These are phyloP conservation scores for Enoplosus armatus DNA, from an alignment of 2,797 vertebrate species.

Conservation along the genomic window DNA sequence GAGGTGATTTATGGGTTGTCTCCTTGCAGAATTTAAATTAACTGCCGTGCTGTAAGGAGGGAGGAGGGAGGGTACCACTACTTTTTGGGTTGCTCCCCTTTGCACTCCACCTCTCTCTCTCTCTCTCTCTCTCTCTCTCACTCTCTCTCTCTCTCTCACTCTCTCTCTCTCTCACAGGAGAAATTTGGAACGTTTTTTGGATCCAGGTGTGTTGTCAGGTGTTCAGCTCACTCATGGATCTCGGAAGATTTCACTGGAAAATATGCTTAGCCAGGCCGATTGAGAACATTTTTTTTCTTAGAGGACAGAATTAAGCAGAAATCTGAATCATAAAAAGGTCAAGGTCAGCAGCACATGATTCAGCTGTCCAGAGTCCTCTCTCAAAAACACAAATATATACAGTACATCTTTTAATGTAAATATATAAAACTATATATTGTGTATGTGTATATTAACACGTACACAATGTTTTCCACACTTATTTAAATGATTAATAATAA, in stretches of 20 bases:
- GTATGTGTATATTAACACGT: too few species aligned
- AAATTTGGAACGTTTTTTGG: slow-evolving; percentile 67
- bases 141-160: slow-evolving; percentile 20
- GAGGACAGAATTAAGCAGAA: slow-evolving; percentile 34
- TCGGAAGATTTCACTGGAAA: slow-evolving; percentile 54
- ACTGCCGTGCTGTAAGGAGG: slow-evolving; percentile 79
- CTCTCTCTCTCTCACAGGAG: slow-evolving; percentile 56
- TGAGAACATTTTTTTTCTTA: slow-evolving; percentile 31
- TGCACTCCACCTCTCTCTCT: slow-evolving; percentile 66
- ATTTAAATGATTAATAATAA: slow-evolving; percentile 64
- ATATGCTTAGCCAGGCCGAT: slow-evolving; percentile 54
- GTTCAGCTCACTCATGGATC: slow-evolving; percentile 56
- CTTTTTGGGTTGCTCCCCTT: slow-evolving; percentile 75
- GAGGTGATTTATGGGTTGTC: slow-evolving; percentile 89
- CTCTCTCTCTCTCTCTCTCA: slow-evolving; percentile 24
- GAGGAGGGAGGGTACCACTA: slow-evolving; percentile 60
- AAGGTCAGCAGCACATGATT: slow-evolving; percentile 49
- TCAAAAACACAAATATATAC: slow-evolving; percentile 14
- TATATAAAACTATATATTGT: too few species aligned
- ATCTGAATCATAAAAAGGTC: slow-evolving; percentile 55
- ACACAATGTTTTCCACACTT: slow-evolving; percentile 28
- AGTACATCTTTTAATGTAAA: slow-evolving; percentile 27
- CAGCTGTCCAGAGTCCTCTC: background rate
- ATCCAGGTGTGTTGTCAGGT: slow-evolving; percentile 74
- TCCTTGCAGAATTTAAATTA: slow-evolving; percentile 89